Percentiles rank a stretch among this genome's conserved stretches.
phyloP scores from a whole-genome alignment of 2,888 invertebrate species.

The Drosophila kuntzei region DNA sequence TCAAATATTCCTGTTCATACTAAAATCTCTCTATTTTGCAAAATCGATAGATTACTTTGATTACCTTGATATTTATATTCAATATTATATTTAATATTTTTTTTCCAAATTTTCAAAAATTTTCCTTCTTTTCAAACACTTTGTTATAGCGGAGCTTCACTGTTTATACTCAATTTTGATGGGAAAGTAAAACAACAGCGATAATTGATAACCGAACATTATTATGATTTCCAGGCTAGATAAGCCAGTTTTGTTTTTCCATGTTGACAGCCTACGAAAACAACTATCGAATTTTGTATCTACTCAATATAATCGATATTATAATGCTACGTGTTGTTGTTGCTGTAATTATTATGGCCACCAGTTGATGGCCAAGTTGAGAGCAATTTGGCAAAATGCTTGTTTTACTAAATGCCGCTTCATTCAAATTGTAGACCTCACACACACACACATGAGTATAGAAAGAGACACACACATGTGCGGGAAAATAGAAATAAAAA shows the following conservation, averaged over 20 bases:
- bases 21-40: too few relatives aligned
- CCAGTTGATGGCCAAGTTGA: slow-evolving; percentile 61
- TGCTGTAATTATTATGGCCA: slow-evolving; percentile 47
- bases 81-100: too few relatives aligned
- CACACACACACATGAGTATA: slow-evolving; percentile 8
- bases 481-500: slow-evolving; percentile 44
- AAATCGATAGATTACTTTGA: too few relatives aligned
- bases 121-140: neutral
- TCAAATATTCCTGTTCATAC: too few relatives aligned
- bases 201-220: slow-evolving; percentile 42
- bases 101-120: too few relatives aligned
- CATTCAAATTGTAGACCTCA: slow-evolving; percentile 44
- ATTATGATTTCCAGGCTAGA: slow-evolving; percentile 44
- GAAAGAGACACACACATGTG: slow-evolving; percentile 50
- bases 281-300: slow-evolving; percentile 50
- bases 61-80: too few relatives aligned
- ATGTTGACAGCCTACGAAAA: slow-evolving; percentile 27
- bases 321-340: neutral
- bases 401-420: slow-evolving; percentile 27
- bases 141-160: neutral
- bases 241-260: slow-evolving; percentile 44
- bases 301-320: slow-evolving; percentile 7
- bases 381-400: slow-evolving; percentile 60
- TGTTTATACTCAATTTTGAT: slow-evolving; percentile 9
- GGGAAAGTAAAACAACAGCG: slow-evolving; percentile 48